Percentiles rank a stretch among this genome's conserved stretches.
Conservation (phyloP, 1,140 invertebrate species). For the Hypothenemus hampei region DNA sequence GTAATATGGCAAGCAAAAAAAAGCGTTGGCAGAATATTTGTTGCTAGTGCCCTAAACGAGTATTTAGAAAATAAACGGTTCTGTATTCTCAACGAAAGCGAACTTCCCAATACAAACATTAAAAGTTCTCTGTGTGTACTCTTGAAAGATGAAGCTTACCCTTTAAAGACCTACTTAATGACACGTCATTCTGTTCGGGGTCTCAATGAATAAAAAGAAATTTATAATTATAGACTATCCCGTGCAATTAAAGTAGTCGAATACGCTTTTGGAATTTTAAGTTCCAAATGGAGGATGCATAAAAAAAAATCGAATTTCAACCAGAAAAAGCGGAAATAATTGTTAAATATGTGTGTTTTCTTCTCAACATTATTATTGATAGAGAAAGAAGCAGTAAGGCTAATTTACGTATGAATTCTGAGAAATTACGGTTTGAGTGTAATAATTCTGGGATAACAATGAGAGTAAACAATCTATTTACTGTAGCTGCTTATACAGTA, state of each 20-base stretch:
- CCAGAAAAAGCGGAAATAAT: conserved; percentile 22
- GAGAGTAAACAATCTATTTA: neutral
- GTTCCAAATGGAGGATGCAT: conserved; percentile 37
- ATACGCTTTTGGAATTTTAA: conserved; percentile 24
- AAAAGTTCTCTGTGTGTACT: conserved; percentile 30
- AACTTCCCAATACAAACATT: neutral
- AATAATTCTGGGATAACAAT: neutral
- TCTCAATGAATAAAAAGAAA: conserved; percentile 34
- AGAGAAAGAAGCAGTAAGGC: neutral
- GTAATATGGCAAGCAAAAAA: conserved; percentile 45
- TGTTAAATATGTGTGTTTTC: conserved; percentile 16
- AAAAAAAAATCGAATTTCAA: conserved; percentile 27
- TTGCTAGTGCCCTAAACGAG: conserved; percentile 21
- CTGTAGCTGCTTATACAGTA: conserved; percentile 2
- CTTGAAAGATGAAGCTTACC: conserved; percentile 39
- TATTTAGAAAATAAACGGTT: conserved; percentile 3
- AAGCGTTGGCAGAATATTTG: conserved; percentile 44
- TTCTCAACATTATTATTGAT: conserved; percentile 22
- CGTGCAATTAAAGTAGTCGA: conserved; percentile 33
- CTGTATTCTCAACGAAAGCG: conserved; percentile 3
- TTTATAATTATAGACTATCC: conserved; percentile 47
- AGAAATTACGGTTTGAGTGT: neutral
- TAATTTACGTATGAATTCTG: neutral
- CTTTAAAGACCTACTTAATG: conserved; percentile 36
- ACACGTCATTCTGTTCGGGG: conserved; percentile 31